These are phyloP conservation scores for Alentia gelatinosa DNA, from an alignment of 2,888 invertebrate genomes.

Conservation along the genomic window DNA sequence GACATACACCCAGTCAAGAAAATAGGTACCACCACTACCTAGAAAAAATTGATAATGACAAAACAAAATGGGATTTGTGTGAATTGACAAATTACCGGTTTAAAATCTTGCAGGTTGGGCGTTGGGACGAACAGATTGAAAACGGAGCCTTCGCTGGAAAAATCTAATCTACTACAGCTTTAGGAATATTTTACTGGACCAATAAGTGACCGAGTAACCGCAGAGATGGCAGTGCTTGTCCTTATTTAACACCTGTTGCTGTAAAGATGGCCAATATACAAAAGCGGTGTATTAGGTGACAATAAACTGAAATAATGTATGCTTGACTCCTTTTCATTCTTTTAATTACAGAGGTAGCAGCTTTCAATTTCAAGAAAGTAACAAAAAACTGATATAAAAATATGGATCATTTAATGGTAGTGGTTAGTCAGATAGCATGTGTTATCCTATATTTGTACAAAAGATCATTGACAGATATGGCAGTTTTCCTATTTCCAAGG, in stretches of 20 bases:
- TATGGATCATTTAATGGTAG: no score
- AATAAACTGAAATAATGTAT: no score
- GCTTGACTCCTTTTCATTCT: no score
- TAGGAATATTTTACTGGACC: not conserved
- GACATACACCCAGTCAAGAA: not conserved
- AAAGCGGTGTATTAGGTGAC: not conserved
- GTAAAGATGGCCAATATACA: no score
- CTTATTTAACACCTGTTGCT: not conserved
- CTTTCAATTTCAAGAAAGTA: no score
- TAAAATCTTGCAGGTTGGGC: conserved; percentile 84
- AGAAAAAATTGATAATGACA: not conserved
- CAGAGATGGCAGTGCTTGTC: not conserved
- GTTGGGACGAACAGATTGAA: conserved; percentile 91
- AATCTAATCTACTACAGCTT: conserved; percentile 67
- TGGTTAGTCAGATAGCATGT: no score
- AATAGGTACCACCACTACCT: not conserved
- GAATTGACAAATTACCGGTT: not conserved
- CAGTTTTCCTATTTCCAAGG: no score
- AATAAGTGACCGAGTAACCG: not conserved
- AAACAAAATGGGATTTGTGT: no score
- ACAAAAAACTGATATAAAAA: no score
- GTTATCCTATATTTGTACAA: no score
- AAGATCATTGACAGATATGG: no score
- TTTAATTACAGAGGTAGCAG: no score
- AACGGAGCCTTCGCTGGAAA: conserved; percentile 90